A percentile compares a stretch with the other conserved stretches of the same genome.
Evolutionary conservation across 2,797 vertebrate species (phyloP).

Genomic region (Orientallactaga sibirica): DNA sequence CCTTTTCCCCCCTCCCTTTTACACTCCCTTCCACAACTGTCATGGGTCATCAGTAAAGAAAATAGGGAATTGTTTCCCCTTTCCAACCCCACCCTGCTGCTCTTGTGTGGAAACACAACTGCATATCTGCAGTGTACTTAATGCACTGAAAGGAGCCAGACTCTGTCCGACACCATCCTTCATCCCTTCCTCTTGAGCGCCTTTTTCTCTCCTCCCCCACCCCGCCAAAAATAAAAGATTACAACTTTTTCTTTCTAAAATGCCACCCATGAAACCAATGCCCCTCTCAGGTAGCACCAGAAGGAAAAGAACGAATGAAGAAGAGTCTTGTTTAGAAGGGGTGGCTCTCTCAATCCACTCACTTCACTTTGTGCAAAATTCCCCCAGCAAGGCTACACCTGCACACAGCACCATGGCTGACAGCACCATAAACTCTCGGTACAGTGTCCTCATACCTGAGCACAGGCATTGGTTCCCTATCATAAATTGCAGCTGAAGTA

Average conservation of each 20-base stretch:
- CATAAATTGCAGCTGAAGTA: neutral
- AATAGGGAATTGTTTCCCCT: constrained; percentile 84
- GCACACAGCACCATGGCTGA: neutral
- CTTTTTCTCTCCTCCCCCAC: constrained; percentile 51
- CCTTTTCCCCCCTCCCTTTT: constrained; percentile 51
- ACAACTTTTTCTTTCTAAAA: constrained; percentile 39
- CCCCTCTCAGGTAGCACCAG: constrained; percentile 30
- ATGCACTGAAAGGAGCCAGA: neutral
- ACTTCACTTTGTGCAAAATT: neutral
- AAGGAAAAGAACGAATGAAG: constrained; percentile 6
- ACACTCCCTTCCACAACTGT: constrained; percentile 81
- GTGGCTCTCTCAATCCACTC: neutral
- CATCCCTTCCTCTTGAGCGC: constrained; percentile 46
- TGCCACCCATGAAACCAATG: constrained; percentile 51
- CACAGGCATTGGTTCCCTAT: neutral
- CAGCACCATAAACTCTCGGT: neutral
- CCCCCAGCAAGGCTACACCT: neutral
- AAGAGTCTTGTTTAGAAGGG: neutral
- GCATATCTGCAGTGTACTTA: constrained; percentile 61
- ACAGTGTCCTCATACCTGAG: neutral
- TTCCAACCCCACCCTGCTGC: constrained; percentile 77
- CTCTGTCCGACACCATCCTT: constrained; percentile 25
- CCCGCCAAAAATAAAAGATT: neutral
- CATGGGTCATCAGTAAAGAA: constrained; percentile 86
- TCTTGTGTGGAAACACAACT: constrained; percentile 67